These are phyloP conservation scores for Kryphioiulus occultus DNA, from an alignment of 2,888 invertebrate species.

Conservation along the genomic window DNA sequence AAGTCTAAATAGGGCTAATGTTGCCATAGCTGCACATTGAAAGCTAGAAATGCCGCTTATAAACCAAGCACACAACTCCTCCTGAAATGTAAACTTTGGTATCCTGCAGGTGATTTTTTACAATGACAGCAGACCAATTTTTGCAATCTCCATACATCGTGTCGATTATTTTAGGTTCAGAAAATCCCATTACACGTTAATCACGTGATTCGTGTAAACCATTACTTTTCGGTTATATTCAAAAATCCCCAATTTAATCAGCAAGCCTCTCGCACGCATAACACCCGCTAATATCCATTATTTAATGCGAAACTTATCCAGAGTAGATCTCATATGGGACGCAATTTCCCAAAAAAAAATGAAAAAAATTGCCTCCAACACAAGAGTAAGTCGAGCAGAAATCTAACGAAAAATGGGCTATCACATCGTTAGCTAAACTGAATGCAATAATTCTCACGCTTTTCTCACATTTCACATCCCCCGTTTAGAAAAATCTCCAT, in stretches of 20 bases:
- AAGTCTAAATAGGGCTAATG: not conserved
- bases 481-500: not conserved
- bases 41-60: not conserved
- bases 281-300: not conserved
- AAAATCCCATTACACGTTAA: not conserved
- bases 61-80: not conserved
- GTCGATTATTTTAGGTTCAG: not conserved
- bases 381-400: constrained; percentile 6
- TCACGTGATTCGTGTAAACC: not conserved
- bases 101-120: not conserved
- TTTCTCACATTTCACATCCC: constrained; percentile 35
- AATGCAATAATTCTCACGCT: constrained; percentile 30
- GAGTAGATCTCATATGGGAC: not conserved
- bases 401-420: constrained; percentile 39
- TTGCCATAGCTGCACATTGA: not conserved
- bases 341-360: not conserved
- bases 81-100: not conserved
- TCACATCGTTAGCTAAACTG: constrained; percentile 47
- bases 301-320: not conserved
- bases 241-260: not conserved
- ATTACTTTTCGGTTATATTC: not conserved
- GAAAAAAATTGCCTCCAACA: not conserved
- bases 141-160: not conserved
- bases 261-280: too few species aligned
- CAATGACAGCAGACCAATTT: not conserved